Evolutionary conservation across 2,797 vertebrate genomes (phyloP), one percentile per base, ranked within the genome.

Genomic region (Eulemur rubriventer): DNA sequence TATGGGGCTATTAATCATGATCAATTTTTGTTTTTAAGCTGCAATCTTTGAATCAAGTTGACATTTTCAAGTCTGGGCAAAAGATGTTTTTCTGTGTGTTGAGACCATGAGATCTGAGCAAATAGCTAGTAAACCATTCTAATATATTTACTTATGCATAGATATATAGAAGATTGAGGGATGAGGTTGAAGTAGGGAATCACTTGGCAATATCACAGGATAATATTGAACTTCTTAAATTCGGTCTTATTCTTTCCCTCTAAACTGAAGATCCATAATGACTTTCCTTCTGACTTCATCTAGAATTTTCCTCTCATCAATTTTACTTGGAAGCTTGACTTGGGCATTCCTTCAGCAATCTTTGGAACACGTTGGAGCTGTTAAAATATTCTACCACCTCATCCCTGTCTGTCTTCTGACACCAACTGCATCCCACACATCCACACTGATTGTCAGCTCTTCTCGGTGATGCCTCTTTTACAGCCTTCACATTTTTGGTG

Each of bases 31-130:
- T 84, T 82, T 88, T 72, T 69, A 94, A 85, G 65, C 26, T 94
- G 61, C 96, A 91, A 76, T 87, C 46, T 89, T 63, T 87, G 65
- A 85, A 46, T 96, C 43, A 72, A 89, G 17, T 65, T 94, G 89
- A 76, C 48, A 79, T 81, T 97, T 97, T 97, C 80, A 97, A 59
- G 67, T 73, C 70, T 89, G 33, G 43, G 50, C 41, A 67, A 94
- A 96, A 50, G 12, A 35, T 84, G 14, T 81, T 86, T 95, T 93
- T 79, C 83, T 85, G 41, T 24, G 24, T 38, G 28, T 17, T 30
- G 65, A 86, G 8, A 70, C 18, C 22, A 91, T 30, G 89, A 57
- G 35, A 79, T 70, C 67, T 84, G 38, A 38, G 3, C 0, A 26
- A 85, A 59, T 69, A 94, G 9, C 3, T 52, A 72, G 41, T 18